Conservation (phyloP, 1,140 invertebrate genomes). For the Achroia grisella region DNA sequence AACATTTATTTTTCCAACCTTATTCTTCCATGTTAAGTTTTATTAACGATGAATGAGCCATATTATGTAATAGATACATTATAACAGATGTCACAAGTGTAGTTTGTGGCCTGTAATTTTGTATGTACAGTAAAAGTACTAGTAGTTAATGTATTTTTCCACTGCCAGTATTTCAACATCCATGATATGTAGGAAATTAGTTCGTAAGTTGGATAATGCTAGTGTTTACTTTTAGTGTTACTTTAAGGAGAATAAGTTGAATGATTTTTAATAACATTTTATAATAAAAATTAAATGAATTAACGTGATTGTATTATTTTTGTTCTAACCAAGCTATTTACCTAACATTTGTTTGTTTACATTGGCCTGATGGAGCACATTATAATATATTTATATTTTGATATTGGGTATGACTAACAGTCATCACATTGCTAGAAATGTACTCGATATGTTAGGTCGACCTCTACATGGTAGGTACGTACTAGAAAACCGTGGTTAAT, state of each 20-base stretch:
- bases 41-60: too few species aligned
- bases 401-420: too few species aligned
- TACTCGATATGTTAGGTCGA: too few species aligned
- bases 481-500: too few species aligned
- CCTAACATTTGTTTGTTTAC: too few species aligned
- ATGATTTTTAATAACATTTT: conserved; percentile 74
- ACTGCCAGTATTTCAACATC: conserved; percentile 74
- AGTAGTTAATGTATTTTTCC: conserved; percentile 68
- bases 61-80: conserved; percentile 1
- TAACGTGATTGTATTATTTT: conserved; percentile 16
- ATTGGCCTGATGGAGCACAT: too few species aligned
- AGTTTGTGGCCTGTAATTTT: conserved; percentile 17
- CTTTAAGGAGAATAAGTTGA: conserved; percentile 57
- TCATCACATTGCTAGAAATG: too few species aligned
- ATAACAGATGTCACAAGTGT: conserved; percentile 5
- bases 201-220: conserved; percentile 37
- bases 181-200: conserved; percentile 44
- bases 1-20: too few species aligned
- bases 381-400: too few species aligned
- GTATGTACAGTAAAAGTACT: conserved; percentile 22
- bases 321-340: too few species aligned
- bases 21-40: too few species aligned
- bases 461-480: too few species aligned
- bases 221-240: conserved; percentile 36
- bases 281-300: conserved; percentile 63